phyloP scores from a whole-genome alignment of 2,888 invertebrate genomes.

The Carabus problematicus region DNA sequence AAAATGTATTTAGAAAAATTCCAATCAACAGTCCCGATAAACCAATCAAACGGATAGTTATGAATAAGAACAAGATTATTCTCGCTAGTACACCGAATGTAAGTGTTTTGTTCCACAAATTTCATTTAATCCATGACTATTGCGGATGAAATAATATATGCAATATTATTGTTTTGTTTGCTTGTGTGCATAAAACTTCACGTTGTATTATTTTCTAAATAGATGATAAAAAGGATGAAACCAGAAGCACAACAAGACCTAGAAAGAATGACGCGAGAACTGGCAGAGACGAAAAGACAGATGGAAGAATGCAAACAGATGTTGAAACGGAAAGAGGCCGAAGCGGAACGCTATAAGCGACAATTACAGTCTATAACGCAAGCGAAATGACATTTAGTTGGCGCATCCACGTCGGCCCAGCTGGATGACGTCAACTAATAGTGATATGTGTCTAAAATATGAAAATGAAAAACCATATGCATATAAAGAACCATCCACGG shows the following conservation, averaged over 20 bases:
- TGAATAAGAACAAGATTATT: conserved; percentile 55
- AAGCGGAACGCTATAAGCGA: conserved; percentile 55
- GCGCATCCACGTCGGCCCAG: neutral
- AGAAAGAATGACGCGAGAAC: conserved; percentile 52
- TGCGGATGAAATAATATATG: conserved; percentile 9
- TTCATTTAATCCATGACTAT: neutral
- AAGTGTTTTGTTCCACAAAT: conserved; percentile 33
- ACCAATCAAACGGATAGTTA: conserved; percentile 53
- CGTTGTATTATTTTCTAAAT: conserved; percentile 10
- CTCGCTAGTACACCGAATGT: conserved; percentile 49
- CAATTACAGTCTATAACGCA: conserved; percentile 53
- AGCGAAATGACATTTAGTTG: conserved; percentile 65
- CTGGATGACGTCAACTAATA: too few species aligned
- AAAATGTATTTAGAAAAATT: conserved; percentile 50
- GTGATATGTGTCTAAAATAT: too few species aligned
- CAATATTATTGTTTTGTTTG: conserved; percentile 25
- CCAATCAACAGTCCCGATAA: conserved; percentile 46
- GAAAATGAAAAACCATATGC: neutral
- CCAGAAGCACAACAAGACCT: conserved; percentile 47
- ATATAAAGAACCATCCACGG: neutral
- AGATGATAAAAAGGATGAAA: conserved; percentile 43
- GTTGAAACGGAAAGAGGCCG: conserved; percentile 54
- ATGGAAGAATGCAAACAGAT: conserved; percentile 56
- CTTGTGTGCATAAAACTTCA: too few species aligned
- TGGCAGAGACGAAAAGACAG: conserved; percentile 54